Evolutionary conservation across 2,888 invertebrate species (phyloP).

Genomic region (Tineola bisselliella): DNA sequence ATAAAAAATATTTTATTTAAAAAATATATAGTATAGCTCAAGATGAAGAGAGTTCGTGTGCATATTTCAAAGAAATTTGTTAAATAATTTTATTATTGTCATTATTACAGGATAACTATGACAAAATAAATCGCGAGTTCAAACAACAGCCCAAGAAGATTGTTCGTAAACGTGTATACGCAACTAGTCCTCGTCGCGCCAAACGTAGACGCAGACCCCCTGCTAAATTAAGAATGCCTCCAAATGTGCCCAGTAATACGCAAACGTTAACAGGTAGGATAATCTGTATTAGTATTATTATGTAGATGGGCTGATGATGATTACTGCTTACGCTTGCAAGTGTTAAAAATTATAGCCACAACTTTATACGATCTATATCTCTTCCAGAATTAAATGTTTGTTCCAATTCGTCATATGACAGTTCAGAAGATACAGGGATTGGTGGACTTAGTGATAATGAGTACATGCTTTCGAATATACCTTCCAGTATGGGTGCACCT

Average conservation of each 20-base stretch:
- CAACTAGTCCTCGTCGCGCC: slow-evolving; percentile 62
- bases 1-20: no score
- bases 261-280: slow-evolving; percentile 9
- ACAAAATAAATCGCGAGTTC: slow-evolving; percentile 77
- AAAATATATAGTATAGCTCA: no score
- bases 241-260: slow-evolving; percentile 20
- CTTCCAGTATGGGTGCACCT: slow-evolving; percentile 22
- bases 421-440: slow-evolving; percentile 70
- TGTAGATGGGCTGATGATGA: no score
- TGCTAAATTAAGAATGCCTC: slow-evolving; percentile 17
- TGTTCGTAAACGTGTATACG: slow-evolving; percentile 69
- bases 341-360: no score
- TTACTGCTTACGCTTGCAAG: no score
- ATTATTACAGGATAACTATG: slow-evolving; percentile 76
- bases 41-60: not conserved
- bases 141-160: slow-evolving; percentile 83
- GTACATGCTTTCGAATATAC: slow-evolving; percentile 25
- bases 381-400: slow-evolving; percentile 59
- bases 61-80: not conserved
- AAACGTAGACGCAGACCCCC: slow-evolving; percentile 49
- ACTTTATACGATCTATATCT: not conserved
- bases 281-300: no score
- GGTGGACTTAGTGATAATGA: slow-evolving; percentile 70
- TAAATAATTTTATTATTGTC: not conserved
- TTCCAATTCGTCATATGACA: slow-evolving; percentile 72